Percentiles rank a stretch among this genome's conserved stretches.
These are phyloP conservation scores for Saxicola maurus DNA, from an alignment of 2,797 vertebrate species.

Conservation along the genomic window DNA sequence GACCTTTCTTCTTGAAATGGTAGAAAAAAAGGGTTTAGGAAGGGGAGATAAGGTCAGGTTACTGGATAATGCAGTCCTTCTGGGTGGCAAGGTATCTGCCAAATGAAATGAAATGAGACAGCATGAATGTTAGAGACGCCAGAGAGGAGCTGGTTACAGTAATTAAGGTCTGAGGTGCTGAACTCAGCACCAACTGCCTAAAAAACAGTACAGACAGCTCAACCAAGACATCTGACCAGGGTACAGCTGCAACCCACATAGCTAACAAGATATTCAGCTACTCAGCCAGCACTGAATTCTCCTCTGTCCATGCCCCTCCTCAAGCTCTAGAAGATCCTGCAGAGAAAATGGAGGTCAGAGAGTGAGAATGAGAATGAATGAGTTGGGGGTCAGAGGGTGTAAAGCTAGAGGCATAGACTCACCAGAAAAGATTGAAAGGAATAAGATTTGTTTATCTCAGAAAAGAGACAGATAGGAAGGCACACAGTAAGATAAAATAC, in stretches of 20 bases:
- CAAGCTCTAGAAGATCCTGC: background rate
- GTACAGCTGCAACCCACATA: background rate
- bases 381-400: background rate
- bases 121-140: background rate
- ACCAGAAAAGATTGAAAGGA: background rate
- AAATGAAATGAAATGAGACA: background rate
- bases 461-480: background rate
- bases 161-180: slow-evolving; percentile 19
- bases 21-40: background rate
- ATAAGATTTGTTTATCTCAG: background rate
- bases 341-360: background rate
- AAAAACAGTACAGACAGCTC: background rate
- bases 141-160: background rate
- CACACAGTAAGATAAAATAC: background rate
- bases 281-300: background rate
- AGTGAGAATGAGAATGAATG: background rate
- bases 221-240: background rate
- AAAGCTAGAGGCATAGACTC: background rate
- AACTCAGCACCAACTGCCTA: background rate
- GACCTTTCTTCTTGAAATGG: background rate
- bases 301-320: background rate
- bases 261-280: background rate
- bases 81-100: background rate
- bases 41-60: background rate
- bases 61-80: background rate